Base-by-base conservation (phyloP, 2,888 invertebrate genomes). In the Meandrusa payeni region DNA sequence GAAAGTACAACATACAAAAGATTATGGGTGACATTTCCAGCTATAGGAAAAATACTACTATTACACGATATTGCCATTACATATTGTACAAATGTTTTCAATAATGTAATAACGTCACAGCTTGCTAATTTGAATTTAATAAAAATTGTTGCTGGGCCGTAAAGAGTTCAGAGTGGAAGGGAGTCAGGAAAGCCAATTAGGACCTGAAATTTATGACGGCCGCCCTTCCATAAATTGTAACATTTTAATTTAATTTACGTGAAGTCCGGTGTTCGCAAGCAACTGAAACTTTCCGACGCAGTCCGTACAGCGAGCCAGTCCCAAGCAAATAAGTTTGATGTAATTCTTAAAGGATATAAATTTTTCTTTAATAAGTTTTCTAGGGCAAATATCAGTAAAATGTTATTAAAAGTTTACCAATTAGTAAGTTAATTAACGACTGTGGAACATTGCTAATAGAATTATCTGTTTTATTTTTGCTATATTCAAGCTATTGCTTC, bases 241-340 rank as follows among this genome's bases (percentile, higher is more conserved):
- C 80, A 75, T 81, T 85, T 82, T 83, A 83, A 85, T 81, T 83
- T 79, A 76, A 80, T 72, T 74, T 68, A 55, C 55, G 56, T 57
- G 52, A 64, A 73, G 64, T 67, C 71, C 68, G 59, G 64, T 64
- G 46, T 10, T 41, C 41, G 51, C 52, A 52, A 48, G 52, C 47
- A 23, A 42, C 48, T 60, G 55, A 55, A 57, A 64, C 57, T 62
- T 56, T 44, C 43, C 51, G 61, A 68, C 49, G 62, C 59, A 43
- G 54, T 46, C 46, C 43, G 39, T 29, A 40, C 41, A 34, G 39
- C 43, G 45, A 51, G 42, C 26, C 31, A 31, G 43, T 32, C 39
- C 5, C 17, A 27, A 20, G 13, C 41, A 28, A 41, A 41, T 44
- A 44, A 24, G 38, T 29, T 39, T 44, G 7, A 46, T 22, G 24